Evolutionary conservation across 2,888 invertebrate species (phyloP), one percentile per base, ranked within the genome.

Genomic region (Abrostola tripartita): DNA sequence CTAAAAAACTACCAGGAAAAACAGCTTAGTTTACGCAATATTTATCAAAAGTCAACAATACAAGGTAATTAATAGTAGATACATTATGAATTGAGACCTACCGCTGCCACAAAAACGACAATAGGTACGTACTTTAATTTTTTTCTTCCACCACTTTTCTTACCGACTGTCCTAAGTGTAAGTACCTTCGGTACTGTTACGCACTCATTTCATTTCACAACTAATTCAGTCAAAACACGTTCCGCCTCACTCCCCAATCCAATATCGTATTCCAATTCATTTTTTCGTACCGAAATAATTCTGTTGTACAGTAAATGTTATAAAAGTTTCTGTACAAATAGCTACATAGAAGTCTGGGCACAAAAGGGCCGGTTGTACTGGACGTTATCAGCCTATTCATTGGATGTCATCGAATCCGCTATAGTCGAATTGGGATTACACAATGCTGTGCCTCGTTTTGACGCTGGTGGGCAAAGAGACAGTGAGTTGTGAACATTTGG

Each of bases 331-430:
- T 63, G 68, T 72, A 76, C 73, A 74, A 77, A 81, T 81, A 71
- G 65, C 67, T 68, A 54, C 41, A 61, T 65, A 68, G 71, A 73
- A 61, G 68, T 63, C 55, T 61, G 51, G 24, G 14, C 57, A 76
- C 76, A 79, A 81, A 77, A 74, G 77, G 75, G 74, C 70, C 65
- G 51, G 73, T 76, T 80, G 78, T 76, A 70, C 74, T 65, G 68
- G 79, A 82, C 78, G 81, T 78, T 82, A 83, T 81, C 79, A 76
- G 66, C 56, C 81, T 74, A 84, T 85, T 85, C 81, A 82, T 71
- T 71, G 71, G 76, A 84, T 84, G 87, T 85, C 88, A 85, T 87
- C 85, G 84, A 74, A 81, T 83, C 79, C 74, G 76, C 79, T 76
- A 63, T 65, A 79, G 76, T 68, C 76, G 74, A 76, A 78, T 80